Base-by-base conservation (phyloP, 2,797 vertebrate genomes). In the Ispidina lecontei region DNA sequence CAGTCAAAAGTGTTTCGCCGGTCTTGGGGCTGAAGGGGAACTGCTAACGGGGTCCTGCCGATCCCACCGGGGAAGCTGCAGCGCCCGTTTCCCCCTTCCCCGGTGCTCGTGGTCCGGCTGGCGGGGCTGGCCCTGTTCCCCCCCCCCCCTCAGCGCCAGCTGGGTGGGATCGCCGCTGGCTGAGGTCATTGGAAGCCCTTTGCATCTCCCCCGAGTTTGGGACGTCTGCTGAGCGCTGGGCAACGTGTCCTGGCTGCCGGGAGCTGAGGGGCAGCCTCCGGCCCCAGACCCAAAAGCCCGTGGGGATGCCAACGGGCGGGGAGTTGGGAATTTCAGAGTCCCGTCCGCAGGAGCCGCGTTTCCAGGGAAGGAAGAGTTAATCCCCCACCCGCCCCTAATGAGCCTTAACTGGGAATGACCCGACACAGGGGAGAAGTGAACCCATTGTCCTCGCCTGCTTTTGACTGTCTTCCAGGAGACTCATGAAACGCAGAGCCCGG, bases 321-420 rank as follows among this genome's bases (percentile, higher is more conserved):
- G 23, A 10, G 39, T n/a, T 17, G 12, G 26, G 23, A 21, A 37
- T 33, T 31, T 43, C 16, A 18, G 67, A 39, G 68, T 14, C 39
- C 55, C 6, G 1, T 52, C 54, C 26, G 26, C 3, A 0, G 14
- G 12, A 71, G n/a, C 59, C 1, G 4, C 1, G 0, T 63, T 89
- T 84, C 55, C 83, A 80, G 93, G 51, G 43, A 88, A 87, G 80
- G 60, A 91, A 96, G 94, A 84, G 95, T 96, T 96, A 96, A 96
- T 64, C 59, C 59, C 35, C 52, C 29, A 22, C 88, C 88, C 6
- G 29, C 56, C 7, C 10, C 86, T 96, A 95, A 95, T 93, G 94
- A 94, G 84, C 58, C 90, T 95, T 95, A 95, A 95, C 93, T 95
- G 93, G 83, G 95, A 93, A 94, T 95, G 95, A 95, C 95, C 95